phyloP scores from a whole-genome alignment of 2,797 vertebrate genomes.

The Petrocephalus sullivani region DNA sequence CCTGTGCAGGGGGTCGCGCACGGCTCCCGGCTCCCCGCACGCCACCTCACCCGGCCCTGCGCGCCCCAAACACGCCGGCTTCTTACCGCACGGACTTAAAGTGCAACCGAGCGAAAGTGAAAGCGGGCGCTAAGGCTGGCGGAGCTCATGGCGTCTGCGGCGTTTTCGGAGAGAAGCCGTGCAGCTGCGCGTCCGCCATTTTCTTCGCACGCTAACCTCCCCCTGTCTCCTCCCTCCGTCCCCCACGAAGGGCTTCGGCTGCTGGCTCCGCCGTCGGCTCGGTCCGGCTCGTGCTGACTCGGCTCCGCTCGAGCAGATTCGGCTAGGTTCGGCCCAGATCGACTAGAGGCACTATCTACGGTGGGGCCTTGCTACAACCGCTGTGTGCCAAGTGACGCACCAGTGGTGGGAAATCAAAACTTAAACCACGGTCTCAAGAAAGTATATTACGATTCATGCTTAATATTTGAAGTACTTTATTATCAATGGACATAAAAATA shows the following conservation, averaged over 20 bases:
- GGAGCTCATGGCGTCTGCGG: conserved; percentile 72
- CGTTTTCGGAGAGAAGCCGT: conserved; percentile 76
- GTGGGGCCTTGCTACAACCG: too few species aligned
- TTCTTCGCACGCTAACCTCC: conserved; percentile 70
- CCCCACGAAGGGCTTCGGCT: conserved; percentile 25
- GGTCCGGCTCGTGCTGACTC: not conserved
- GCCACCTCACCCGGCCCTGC: not conserved
- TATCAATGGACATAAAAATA: too few species aligned
- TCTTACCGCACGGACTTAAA: conserved; percentile 71
- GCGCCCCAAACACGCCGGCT: not conserved
- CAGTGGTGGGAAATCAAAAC: too few species aligned
- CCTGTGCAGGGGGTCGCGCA: not conserved
- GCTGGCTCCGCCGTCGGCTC: not conserved
- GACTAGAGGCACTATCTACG: not conserved
- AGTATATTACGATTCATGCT: too few species aligned
- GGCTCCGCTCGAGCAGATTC: not conserved
- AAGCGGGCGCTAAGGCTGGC: conserved; percentile 67
- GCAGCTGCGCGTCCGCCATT: conserved; percentile 86
- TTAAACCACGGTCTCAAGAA: too few species aligned
- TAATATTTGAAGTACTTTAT: too few species aligned
- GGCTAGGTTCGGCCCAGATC: not conserved
- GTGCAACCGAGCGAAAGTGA: conserved; percentile 73
- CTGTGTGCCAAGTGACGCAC: too few species aligned
- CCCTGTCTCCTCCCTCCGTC: conserved; percentile 41
- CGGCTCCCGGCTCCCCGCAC: not conserved